Conservation (phyloP, 1,140 invertebrate species). For the Aphelenchoides besseyi region DNA sequence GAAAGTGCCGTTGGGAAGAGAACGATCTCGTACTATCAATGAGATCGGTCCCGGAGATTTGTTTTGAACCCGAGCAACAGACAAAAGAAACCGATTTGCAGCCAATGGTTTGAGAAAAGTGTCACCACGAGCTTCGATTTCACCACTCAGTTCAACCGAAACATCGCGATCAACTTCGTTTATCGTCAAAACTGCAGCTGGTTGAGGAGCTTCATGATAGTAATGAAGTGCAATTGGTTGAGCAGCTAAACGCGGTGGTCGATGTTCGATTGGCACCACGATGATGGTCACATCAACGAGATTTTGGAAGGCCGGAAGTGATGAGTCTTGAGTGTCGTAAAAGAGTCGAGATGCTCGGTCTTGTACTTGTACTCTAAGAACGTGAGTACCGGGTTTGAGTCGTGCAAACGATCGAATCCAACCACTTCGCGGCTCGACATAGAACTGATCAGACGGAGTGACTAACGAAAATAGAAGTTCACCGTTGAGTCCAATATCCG, state of each 20-base stretch:
- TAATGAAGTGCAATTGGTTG: conserved; percentile 14
- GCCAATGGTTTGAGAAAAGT: conserved; percentile 1
- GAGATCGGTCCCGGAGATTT: conserved; percentile 16
- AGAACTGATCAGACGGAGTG: conserved; percentile 33
- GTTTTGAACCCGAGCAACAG: background rate
- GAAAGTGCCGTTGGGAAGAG: conserved; percentile 25
- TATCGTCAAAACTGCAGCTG: conserved; percentile 25
- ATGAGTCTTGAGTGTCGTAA: conserved; percentile 18
- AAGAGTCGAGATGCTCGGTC: conserved; percentile 50
- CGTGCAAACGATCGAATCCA: conserved; percentile 44
- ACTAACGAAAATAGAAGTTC: conserved; percentile 39
- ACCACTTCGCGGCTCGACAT: conserved; percentile 41
- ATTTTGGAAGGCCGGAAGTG: conserved; percentile 38
- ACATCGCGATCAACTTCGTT: conserved; percentile 2
- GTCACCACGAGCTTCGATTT: background rate
- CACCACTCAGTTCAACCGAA: background rate
- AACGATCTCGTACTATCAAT: conserved; percentile 22
- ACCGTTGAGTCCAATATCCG: conserved; percentile 49
- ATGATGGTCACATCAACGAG: conserved; percentile 32
- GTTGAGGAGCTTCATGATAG: conserved; percentile 23
- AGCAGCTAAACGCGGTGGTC: background rate
- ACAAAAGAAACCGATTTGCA: conserved; percentile 11
- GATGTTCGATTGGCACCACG: conserved; percentile 18
- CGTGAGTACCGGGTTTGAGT: conserved; percentile 25
- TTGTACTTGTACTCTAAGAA: conserved; percentile 36